These are phyloP conservation scores for Spodoptera picta DNA, from an alignment of 2,888 invertebrate genomes.

Conservation along the genomic window DNA sequence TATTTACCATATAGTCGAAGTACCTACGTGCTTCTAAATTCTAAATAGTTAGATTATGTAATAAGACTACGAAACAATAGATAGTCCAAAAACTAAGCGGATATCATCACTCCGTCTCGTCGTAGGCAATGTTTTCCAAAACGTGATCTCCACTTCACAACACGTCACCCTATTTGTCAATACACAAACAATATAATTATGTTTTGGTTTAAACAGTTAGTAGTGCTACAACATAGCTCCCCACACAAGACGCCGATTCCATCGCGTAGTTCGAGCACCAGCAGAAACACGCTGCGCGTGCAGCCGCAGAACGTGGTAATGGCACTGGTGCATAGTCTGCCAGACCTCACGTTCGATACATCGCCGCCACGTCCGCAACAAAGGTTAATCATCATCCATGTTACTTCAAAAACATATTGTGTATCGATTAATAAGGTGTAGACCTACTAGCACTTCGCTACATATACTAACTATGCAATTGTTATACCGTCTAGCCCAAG, in stretches of 20 bases:
- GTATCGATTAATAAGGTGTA: no score
- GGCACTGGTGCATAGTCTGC: constrained; percentile 93
- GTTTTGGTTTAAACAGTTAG: constrained; percentile 40
- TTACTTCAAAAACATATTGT: neutral
- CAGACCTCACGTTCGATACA: constrained; percentile 89
- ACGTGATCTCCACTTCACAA: no score
- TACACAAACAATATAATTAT: neutral
- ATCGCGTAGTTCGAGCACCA: constrained; percentile 59
- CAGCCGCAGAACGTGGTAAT: constrained; percentile 90
- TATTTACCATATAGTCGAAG: no score
- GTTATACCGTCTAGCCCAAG: constrained; percentile 50
- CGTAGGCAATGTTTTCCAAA: no score
- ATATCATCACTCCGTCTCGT: no score
- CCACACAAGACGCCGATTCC: constrained; percentile 46
- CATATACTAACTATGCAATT: no score
- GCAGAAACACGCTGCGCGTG: constrained; percentile 89
- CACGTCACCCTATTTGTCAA: no score
- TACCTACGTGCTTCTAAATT: no score
- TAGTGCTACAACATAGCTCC: constrained; percentile 59
- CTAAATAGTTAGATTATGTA: no score
- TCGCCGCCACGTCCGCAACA: constrained; percentile 63
- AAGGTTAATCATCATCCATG: constrained; percentile 14
- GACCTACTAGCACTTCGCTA: no score
- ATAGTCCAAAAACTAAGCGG: no score
- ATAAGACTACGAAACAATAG: no score